Percentiles rank a stretch among this genome's conserved stretches.
Conservation (phyloP, 1,140 invertebrate species). For the Drosophila subobscura region DNA sequence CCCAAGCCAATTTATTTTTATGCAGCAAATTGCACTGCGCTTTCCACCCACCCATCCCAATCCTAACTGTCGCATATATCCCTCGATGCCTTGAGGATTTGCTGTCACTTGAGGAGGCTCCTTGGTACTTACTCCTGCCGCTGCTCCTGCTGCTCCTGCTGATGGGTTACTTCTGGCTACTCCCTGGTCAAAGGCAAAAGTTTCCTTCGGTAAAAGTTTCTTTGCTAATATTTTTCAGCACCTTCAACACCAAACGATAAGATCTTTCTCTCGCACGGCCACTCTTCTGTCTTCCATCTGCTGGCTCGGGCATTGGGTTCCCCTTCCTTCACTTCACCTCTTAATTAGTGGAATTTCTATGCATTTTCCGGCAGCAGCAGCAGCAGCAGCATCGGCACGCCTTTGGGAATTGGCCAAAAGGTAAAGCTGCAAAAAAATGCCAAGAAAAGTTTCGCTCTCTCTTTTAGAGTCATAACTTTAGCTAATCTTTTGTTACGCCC, state of each 20-base stretch:
- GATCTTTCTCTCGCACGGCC: constrained; percentile 59
- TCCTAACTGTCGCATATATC: constrained; percentile 16
- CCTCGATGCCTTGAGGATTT: constrained; percentile 67
- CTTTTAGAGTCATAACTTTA: constrained; percentile 62
- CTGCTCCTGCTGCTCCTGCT: constrained; percentile 13
- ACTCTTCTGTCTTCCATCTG: constrained; percentile 22
- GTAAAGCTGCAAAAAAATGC: constrained; percentile 15
- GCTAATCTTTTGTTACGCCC: constrained; percentile 75
- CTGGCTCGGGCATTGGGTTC: not conserved
- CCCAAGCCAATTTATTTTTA: constrained; percentile 69
- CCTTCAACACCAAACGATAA: constrained; percentile 66
- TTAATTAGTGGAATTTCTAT: constrained; percentile 78
- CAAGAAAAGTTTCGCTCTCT: constrained; percentile 54
- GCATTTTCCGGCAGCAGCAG: constrained; percentile 48
- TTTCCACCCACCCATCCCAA: constrained; percentile 6
- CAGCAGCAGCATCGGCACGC: constrained; percentile 20
- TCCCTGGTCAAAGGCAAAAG: constrained; percentile 69
- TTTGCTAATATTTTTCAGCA: constrained; percentile 73
- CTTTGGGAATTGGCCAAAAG: constrained; percentile 37
- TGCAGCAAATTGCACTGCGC: constrained; percentile 58
- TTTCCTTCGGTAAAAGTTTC: constrained; percentile 70
- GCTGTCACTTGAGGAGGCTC: constrained; percentile 67
- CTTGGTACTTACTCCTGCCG: not conserved
- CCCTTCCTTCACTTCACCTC: constrained; percentile 29
- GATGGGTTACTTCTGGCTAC: not conserved